Percentiles rank a stretch among this genome's conserved stretches.
Evolutionary conservation across 2,888 invertebrate species (phyloP).

Genomic region (Euproctis similis): DNA sequence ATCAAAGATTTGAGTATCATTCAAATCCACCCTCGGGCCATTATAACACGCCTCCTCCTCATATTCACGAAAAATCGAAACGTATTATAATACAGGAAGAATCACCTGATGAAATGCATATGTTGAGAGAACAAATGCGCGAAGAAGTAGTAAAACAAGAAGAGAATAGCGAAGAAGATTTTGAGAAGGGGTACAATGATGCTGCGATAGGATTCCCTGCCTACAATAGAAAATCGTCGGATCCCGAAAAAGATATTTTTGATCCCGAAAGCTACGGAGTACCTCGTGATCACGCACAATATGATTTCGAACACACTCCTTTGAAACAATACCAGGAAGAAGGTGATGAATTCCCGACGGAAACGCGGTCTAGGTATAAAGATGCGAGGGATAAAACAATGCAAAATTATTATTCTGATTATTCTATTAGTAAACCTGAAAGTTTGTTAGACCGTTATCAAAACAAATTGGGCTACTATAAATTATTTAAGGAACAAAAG

Average conservation of each 20-base stretch:
- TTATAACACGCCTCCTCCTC: conserved; percentile 26
- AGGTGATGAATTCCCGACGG: conserved; percentile 51
- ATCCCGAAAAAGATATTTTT: conserved; percentile 52
- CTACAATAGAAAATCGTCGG: conserved; percentile 35
- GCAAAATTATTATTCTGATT: conserved; percentile 55
- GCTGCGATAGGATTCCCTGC: conserved; percentile 63
- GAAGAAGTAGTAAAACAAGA: conserved; percentile 47
- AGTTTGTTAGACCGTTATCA: conserved; percentile 44
- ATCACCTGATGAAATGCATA: conserved; percentile 44
- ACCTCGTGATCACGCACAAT: conserved; percentile 36
- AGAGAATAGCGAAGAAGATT: conserved; percentile 62
- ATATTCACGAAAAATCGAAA: conserved; percentile 51
- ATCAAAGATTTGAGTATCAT: conserved; percentile 8
- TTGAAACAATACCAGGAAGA: conserved; percentile 54
- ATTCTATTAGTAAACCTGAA: conserved; percentile 51
- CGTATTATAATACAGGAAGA: conserved; percentile 52
- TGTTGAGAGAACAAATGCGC: conserved; percentile 41
- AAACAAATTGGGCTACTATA: conserved; percentile 55
- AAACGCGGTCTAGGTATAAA: conserved; percentile 48
- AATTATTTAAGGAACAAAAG: conserved; percentile 48
- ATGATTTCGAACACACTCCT: conserved; percentile 42
- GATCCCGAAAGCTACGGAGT: conserved; percentile 50
- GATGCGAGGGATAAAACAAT: conserved; percentile 52
- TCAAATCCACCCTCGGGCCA: conserved; percentile 17
- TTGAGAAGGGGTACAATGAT: conserved; percentile 62